Conservation (phyloP, 2,113 vertebrate species). For the Rissa tridactyla region DNA sequence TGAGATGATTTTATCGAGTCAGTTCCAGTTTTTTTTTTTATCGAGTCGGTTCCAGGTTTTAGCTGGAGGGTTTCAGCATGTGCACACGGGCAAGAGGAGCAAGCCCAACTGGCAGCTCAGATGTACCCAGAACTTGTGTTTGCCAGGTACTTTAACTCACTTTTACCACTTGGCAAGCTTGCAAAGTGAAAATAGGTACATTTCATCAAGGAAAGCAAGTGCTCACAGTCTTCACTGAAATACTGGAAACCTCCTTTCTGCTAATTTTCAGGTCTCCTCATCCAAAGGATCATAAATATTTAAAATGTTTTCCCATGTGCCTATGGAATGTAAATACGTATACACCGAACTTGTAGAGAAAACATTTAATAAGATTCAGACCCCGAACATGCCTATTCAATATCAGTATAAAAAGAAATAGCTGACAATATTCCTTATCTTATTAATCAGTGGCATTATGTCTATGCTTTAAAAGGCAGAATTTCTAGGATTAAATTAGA, state of each 20-base stretch:
- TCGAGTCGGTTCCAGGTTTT: slow-evolving; percentile 21
- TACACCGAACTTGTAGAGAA: background rate
- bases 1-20: background rate
- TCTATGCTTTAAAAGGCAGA: background rate
- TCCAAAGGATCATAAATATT: background rate
- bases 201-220: background rate
- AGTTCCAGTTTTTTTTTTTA: background rate
- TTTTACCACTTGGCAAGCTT: background rate
- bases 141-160: background rate
- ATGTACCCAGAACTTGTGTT: background rate
- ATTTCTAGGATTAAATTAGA: background rate
- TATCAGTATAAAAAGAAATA: background rate
- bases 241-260: background rate
- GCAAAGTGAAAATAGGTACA: background rate
- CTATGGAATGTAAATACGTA: background rate
- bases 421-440: background rate
- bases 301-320: background rate
- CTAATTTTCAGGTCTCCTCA: background rate
- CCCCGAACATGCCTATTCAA: background rate
- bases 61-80: background rate
- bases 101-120: background rate
- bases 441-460: background rate
- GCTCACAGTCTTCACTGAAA: background rate
- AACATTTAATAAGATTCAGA: background rate
- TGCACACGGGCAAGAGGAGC: background rate